Percentiles rank a stretch among this genome's conserved stretches.
Evolutionary conservation across 2,797 vertebrate species (phyloP).

Genomic region (Salmo trutta): DNA sequence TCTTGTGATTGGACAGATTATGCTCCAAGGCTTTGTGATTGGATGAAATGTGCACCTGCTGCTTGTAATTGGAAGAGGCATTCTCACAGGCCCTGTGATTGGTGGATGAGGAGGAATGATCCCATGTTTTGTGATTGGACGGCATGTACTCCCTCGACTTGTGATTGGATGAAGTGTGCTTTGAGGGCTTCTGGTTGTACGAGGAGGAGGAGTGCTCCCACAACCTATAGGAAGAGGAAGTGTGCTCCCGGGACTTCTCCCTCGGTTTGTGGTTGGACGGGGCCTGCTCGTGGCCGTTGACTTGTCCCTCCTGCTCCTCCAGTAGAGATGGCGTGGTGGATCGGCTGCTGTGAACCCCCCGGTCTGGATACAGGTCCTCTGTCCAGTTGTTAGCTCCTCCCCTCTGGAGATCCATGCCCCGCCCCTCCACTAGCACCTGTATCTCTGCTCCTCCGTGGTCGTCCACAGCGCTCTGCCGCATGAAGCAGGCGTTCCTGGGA

Average conservation of each 20-base stretch:
- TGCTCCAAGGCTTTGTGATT: conserved; percentile 79
- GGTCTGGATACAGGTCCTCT: conserved; percentile 80
- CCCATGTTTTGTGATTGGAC: conserved; percentile 79
- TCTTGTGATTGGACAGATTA: conserved; percentile 77
- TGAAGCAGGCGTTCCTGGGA: conserved; percentile 88
- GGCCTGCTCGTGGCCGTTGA: conserved; percentile 82
- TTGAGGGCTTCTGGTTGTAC: conserved; percentile 75
- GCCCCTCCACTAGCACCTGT: conserved; percentile 92
- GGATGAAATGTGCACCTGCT: conserved; percentile 85
- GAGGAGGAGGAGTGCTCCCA: conserved; percentile 75
- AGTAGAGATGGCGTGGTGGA: conserved; percentile 77
- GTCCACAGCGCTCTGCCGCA: conserved; percentile 88
- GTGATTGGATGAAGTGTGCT: conserved; percentile 76
- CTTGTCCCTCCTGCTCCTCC: conserved; percentile 84
- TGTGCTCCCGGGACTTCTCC: conserved; percentile 81
- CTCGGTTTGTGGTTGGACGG: conserved; percentile 74
- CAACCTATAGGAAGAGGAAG: conserved; percentile 80
- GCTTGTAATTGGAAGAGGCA: conserved; percentile 78
- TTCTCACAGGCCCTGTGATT: conserved; percentile 78
- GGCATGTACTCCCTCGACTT: conserved; percentile 77
- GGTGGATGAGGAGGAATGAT: conserved; percentile 71
- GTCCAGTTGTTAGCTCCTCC: conserved; percentile 84
- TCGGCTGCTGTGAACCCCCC: conserved; percentile 74
- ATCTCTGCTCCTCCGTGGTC: conserved; percentile 89
- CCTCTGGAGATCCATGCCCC: conserved; percentile 69